Percentiles rank a stretch among this genome's conserved stretches.
phyloP scores from a whole-genome alignment of 2,797 vertebrate species.

The Hydrocynus forskahlii region DNA sequence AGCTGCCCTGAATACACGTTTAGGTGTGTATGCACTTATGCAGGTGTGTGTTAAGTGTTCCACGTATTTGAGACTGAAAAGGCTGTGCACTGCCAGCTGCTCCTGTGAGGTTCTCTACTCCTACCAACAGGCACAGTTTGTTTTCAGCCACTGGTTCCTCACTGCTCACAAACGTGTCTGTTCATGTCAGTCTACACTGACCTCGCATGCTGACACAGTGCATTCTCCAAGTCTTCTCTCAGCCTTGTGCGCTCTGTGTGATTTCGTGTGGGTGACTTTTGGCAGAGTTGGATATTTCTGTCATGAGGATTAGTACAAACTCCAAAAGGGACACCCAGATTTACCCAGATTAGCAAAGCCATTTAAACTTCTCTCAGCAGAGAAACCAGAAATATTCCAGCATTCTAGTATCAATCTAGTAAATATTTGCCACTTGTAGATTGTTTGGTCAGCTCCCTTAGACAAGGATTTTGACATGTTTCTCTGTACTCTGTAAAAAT shows the following conservation, averaged over 20 bases:
- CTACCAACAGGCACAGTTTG: neutral
- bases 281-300: neutral
- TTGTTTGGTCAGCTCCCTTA: no score
- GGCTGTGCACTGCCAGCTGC: no score
- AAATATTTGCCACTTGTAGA: no score
- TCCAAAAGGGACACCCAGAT: neutral
- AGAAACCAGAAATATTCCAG: no score
- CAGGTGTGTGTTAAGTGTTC: neutral
- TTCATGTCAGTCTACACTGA: constrained; percentile 5
- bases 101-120: neutral
- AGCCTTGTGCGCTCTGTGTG: neutral
- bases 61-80: no score
- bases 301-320: constrained; percentile 2
- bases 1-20: neutral
- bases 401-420: no score
- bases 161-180: neutral
- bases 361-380: no score
- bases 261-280: neutral
- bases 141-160: neutral
- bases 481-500: no score
- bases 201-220: neutral
- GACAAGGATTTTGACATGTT: no score
- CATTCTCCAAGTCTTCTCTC: neutral
- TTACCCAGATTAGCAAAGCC: neutral
- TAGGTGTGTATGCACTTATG: neutral